Base-by-base conservation (phyloP, 2,797 vertebrate species). In the Mormyrops boulengeri region DNA sequence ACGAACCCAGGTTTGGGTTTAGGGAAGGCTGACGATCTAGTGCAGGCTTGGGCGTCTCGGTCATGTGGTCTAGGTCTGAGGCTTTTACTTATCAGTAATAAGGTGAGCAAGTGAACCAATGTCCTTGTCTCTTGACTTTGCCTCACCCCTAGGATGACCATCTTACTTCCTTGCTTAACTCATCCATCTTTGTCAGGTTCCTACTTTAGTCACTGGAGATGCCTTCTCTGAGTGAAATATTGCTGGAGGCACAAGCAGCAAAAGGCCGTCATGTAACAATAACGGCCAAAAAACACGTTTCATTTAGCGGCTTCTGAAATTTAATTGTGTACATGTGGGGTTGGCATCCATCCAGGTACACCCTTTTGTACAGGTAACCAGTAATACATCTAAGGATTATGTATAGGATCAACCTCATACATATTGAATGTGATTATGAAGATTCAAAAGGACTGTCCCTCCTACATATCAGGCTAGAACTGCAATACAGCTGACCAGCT, bases 401-500 rank as follows among this genome's bases (percentile, higher is more conserved):
- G 49, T 66, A 89, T 92, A 91, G 92, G 93, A 95, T 94, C 91
- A 91, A 92, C 92, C 93, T 90, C 82, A 90, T 96, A 96, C 94
- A 94, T 93, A 95, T 96, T 96, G 96, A 96, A 96, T 95, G 93
- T 93, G 93, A 93, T 95, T 96, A 95, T 92, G 93, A 91, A 92
- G 94, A 91, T 53, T 93, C 91, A 92, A 92, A 92, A 89, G 90
- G 96, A 95, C 95, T 95, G 92, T 93, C 80, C 92, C 95, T 90
- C 94, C 92, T 92, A 91, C 92, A 93, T 95, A 96, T 96, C 95
- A 94, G 92, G 90, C 93, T 94, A 92, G 93, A 93, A 92, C 44
- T 90, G 91, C 88, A 88, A 92, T 92, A 94, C 90, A 91, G 94
- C 93, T 94, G 91, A 93, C 90, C 49, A 86, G 92, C 93, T 94